Conservation (phyloP, 2,113 vertebrate species). For the Cichladusa arquata region DNA sequence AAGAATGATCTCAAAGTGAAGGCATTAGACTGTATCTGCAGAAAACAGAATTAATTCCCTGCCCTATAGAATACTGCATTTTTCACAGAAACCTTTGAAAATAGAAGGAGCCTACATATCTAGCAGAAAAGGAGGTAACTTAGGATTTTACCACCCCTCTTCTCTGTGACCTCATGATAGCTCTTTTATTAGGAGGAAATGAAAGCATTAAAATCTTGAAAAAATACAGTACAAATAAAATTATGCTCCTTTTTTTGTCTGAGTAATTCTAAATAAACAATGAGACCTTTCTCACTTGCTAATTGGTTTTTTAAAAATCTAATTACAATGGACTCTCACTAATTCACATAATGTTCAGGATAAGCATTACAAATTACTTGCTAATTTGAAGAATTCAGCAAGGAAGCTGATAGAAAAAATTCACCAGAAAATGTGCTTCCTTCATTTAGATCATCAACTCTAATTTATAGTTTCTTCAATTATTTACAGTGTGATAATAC, state of each 20-base stretch:
- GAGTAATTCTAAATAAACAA: slow-evolving; percentile 8
- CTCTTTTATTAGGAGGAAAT: not conserved
- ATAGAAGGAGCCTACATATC: not conserved
- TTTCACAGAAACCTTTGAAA: not conserved
- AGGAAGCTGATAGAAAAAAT: not conserved
- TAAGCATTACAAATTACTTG: slow-evolving; percentile 20
- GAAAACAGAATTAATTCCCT: not conserved
- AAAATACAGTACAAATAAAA: slow-evolving; percentile 24
- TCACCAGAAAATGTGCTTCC: not conserved
- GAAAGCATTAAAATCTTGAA: not conserved
- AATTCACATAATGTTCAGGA: slow-evolving; percentile 8
- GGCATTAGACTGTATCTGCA: not conserved
- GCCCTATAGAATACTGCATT: not conserved
- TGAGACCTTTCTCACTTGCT: slow-evolving; percentile 37
- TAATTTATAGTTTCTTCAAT: slow-evolving; percentile 50
- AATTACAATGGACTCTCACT: slow-evolving; percentile 34
- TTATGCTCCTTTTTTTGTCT: not conserved
- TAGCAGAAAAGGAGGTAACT: not conserved
- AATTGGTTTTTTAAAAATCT: not conserved
- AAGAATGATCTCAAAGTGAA: not conserved
- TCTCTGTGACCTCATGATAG: not conserved
- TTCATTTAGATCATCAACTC: slow-evolving; percentile 1
- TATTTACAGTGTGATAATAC: slow-evolving; percentile 50
- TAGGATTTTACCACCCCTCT: not conserved
- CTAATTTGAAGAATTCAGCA: slow-evolving; percentile 31